Evolutionary conservation across 2,113 vertebrate genomes (phyloP).

Genomic region (Petromus typicus): DNA sequence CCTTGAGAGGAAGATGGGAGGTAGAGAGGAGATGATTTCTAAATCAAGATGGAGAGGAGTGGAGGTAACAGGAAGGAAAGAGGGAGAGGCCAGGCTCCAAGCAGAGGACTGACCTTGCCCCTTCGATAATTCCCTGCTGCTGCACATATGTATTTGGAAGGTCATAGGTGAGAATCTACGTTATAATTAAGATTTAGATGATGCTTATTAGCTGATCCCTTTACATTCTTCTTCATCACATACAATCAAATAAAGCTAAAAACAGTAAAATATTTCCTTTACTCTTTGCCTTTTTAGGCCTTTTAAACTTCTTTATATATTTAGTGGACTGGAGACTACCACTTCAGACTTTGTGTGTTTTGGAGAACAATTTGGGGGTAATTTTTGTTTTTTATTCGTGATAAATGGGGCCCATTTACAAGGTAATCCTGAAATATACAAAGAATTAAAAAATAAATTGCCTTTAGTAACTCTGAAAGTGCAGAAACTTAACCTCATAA

Average conservation of each 20-base stretch:
- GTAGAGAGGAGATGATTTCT: not conserved
- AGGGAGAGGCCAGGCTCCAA: not conserved
- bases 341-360: constrained; percentile 13
- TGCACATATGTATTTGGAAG: not conserved
- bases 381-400: constrained; percentile 44
- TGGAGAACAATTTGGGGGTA: not conserved
- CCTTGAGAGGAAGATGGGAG: not conserved
- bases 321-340: not conserved
- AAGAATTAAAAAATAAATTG: not conserved
- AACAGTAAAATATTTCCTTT: not conserved
- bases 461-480: constrained; percentile 12
- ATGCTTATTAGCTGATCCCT: not conserved
- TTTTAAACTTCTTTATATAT: not conserved
- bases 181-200: not conserved
- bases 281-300: not conserved
- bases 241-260: not conserved
- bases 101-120: not conserved
- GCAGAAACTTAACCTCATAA: not conserved
- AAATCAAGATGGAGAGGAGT: not conserved
- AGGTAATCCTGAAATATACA: not conserved
- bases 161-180: not conserved
- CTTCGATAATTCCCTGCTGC: not conserved
- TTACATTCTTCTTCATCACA: not conserved
- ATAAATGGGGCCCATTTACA: not conserved
- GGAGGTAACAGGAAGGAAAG: not conserved